Percentiles rank a stretch among this genome's conserved stretches.
These are phyloP conservation scores for Glaucidium brasilianum DNA, from an alignment of 2,113 vertebrate genomes.

Conservation along the genomic window DNA sequence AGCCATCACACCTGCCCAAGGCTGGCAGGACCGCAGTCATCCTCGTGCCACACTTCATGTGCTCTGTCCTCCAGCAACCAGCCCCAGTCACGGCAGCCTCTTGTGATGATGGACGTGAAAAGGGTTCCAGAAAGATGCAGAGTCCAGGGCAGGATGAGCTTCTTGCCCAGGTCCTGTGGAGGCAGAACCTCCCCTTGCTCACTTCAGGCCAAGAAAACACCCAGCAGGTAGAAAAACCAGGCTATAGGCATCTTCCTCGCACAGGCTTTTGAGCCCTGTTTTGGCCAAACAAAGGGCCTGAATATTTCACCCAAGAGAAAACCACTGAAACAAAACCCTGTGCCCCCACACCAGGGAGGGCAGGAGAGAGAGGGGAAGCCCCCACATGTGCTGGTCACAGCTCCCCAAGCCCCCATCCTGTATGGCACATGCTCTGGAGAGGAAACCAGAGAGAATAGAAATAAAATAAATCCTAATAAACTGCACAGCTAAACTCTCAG, in stretches of 20 bases:
- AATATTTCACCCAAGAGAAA: not conserved
- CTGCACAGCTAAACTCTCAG: not conserved
- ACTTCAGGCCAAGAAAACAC: not conserved
- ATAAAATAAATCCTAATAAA: not conserved
- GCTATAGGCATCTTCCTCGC: not conserved
- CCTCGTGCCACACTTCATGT: not conserved
- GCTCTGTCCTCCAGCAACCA: fast-evolving
- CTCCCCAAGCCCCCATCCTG: not conserved
- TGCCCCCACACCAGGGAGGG: no score
- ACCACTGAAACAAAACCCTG: not conserved
- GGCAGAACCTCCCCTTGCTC: not conserved
- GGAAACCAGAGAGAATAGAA: not conserved
- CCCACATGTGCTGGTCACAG: not conserved
- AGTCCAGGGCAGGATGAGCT: not conserved
- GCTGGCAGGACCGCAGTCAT: not conserved
- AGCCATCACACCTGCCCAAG: fast-evolving
- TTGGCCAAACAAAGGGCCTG: not conserved
- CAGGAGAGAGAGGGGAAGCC: not conserved
- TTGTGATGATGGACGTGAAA: fast-evolving
- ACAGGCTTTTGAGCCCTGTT: not conserved
- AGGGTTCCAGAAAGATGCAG: not conserved
- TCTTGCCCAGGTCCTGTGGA: fast-evolving
- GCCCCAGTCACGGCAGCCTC: not conserved
- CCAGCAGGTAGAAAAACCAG: not conserved
- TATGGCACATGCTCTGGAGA: not conserved